Conservation (phyloP, 2,888 invertebrate species). For the Rosalia funebris region DNA sequence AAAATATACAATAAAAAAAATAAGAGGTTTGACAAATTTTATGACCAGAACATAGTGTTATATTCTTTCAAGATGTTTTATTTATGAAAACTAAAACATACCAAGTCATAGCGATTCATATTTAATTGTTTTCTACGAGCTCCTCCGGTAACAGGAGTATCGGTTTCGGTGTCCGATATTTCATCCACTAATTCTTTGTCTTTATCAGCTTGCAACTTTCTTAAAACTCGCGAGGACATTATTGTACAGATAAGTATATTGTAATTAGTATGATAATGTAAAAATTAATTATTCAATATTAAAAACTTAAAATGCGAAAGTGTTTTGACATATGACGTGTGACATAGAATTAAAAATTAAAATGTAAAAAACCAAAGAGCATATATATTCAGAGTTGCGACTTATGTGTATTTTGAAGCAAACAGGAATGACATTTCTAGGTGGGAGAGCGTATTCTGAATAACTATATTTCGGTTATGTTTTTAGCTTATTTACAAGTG, state of each 20-base stretch:
- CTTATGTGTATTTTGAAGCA: too few relatives aligned
- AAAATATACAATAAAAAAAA: constrained; percentile 24
- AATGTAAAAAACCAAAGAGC: too few relatives aligned
- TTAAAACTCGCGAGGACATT: constrained; percentile 75
- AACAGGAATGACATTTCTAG: too few relatives aligned
- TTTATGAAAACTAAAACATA: too few relatives aligned
- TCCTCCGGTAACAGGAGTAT: constrained; percentile 66
- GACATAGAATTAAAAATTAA: too few relatives aligned
- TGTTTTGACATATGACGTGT: constrained; percentile 20
- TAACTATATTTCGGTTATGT: too few relatives aligned
- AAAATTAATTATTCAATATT: constrained; percentile 7
- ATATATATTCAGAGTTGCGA: too few relatives aligned
- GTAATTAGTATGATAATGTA: constrained; percentile 2
- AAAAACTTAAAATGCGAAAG: constrained; percentile 7
- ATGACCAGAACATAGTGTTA: neutral
- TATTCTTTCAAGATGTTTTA: too few relatives aligned
- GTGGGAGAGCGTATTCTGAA: too few relatives aligned
- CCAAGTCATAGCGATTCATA: constrained; percentile 77
- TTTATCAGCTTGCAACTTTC: constrained; percentile 72
- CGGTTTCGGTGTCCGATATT: constrained; percentile 67
- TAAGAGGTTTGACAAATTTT: constrained; percentile 5
- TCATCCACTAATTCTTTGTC: constrained; percentile 67
- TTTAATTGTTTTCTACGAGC: constrained; percentile 70
- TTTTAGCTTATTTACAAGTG: too few relatives aligned
- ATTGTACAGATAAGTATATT: constrained; percentile 14